Evolutionary conservation across 2,888 invertebrate genomes (phyloP).

Genomic region (Dascillus cervinus): DNA sequence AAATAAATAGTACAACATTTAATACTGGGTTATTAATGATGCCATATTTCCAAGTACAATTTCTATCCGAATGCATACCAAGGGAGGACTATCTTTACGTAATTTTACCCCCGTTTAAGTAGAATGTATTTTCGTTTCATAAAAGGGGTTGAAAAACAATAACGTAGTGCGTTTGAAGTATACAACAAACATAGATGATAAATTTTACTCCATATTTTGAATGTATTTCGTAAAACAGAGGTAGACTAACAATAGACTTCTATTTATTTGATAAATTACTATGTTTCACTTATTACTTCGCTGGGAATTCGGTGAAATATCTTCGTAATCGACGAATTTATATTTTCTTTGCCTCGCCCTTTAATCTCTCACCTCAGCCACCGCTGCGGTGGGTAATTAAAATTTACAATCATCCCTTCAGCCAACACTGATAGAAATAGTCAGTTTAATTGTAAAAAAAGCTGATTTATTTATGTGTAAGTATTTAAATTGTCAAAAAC

Average conservation of each 20-base stretch:
- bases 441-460: no score
- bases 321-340: no score
- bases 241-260: conserved; percentile 38
- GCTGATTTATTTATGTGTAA: no score
- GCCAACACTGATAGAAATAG: no score
- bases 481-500: no score
- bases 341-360: no score
- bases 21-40: conserved; percentile 42
- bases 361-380: no score
- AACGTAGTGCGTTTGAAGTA: conserved; percentile 28
- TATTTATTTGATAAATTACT: conserved; percentile 44
- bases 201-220: conserved; percentile 40
- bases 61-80: conserved; percentile 23
- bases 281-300: conserved; percentile 34
- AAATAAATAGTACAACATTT: conserved; percentile 41
- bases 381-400: no score
- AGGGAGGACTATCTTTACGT: conserved; percentile 14
- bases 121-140: conserved; percentile 14
- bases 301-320: conserved; percentile 7
- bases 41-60: conserved; percentile 36
- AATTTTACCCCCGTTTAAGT: conserved; percentile 10
- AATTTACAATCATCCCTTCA: no score
- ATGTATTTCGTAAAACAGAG: conserved; percentile 34
- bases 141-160: conserved; percentile 34
- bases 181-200: conserved; percentile 39